Evolutionary conservation across 2,113 vertebrate genomes (phyloP), one percentile per base, ranked within the genome.

Genomic region (Diadophis punctatus): DNA sequence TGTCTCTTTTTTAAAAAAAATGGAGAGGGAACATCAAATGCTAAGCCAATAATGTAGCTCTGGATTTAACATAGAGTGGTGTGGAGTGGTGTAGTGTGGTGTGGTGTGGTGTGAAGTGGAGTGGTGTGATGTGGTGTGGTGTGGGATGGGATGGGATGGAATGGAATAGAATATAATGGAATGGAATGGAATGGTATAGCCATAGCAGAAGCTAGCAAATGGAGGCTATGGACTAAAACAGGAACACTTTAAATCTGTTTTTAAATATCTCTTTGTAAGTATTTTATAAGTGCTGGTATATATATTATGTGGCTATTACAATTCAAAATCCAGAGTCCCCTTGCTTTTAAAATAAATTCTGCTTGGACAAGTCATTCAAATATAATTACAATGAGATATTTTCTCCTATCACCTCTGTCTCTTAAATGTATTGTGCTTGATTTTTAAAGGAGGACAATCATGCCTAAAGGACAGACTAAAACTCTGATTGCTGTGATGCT

Each of bases 1-100:
- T 92, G 88, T 55, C 88, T 90, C 43, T 52, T 92, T 90, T 25
- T 49, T 46, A 48, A 14, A 86, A 90, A 5, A 90, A 90, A 63
- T 25, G 84, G n/a, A 55, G n/a, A 60, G 43, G 48, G 22, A 90
- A 93, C 46, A 90, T 92, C 55, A 90, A 46, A 80, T 93, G 23
- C 88, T 60, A 86, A 90, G n/a, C n/a, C 55, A 49, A n/a, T 52
- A 86, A 63, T n/a, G 60, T 86, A 93, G 53, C n/a, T 90, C 74
- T 63, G 53, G 74, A n/a, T 89, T 48, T 49, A 89, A 89, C 85
- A 0, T 2, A 20, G 25, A 27, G 3, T 9, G 10, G 25, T 27
- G 3, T 27, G 25, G 23, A 22, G 2, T 22, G 20, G 53, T 20
- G 4, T 20, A 7, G 55, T 22, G 1, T 20, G 20, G 18, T 22